Conservation (phyloP, 2,888 invertebrate species). For the Ceriagrion tenellum region DNA sequence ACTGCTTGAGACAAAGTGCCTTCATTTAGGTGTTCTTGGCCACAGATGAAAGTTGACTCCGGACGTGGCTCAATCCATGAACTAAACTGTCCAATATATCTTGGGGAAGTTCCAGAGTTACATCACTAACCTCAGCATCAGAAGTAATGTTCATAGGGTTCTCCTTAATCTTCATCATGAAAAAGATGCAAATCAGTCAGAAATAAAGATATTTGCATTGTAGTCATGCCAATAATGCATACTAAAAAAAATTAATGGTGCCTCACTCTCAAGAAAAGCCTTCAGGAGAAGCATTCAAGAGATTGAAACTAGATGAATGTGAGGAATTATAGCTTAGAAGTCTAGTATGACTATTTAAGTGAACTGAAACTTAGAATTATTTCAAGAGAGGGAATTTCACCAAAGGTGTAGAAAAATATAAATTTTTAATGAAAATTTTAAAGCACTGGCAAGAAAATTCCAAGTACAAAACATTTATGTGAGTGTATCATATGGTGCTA, state of each 20-base stretch:
- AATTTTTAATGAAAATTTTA: background rate
- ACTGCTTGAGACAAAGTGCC: background rate
- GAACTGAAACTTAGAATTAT: background rate
- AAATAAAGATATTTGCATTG: background rate
- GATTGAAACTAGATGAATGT: background rate
- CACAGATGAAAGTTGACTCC: slow-evolving; percentile 60
- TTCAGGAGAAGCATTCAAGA: background rate
- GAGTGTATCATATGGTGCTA: background rate
- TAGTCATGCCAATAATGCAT: background rate
- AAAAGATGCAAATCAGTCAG: background rate
- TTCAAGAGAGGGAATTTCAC: background rate
- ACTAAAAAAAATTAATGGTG: background rate
- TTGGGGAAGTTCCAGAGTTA: slow-evolving; percentile 43
- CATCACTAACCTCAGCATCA: background rate
- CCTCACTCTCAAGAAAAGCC: background rate
- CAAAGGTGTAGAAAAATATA: background rate
- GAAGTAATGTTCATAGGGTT: slow-evolving; percentile 15
- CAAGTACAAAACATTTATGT: background rate
- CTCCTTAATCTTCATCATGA: background rate
- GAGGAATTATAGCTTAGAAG: background rate
- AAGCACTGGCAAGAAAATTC: background rate
- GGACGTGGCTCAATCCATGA: slow-evolving; percentile 45
- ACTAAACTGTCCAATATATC: slow-evolving; percentile 45
- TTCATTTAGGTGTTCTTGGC: slow-evolving; percentile 25
- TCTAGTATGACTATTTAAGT: background rate